Base-by-base conservation (phyloP, 2,888 invertebrate species). In the Eurytoma californica region DNA sequence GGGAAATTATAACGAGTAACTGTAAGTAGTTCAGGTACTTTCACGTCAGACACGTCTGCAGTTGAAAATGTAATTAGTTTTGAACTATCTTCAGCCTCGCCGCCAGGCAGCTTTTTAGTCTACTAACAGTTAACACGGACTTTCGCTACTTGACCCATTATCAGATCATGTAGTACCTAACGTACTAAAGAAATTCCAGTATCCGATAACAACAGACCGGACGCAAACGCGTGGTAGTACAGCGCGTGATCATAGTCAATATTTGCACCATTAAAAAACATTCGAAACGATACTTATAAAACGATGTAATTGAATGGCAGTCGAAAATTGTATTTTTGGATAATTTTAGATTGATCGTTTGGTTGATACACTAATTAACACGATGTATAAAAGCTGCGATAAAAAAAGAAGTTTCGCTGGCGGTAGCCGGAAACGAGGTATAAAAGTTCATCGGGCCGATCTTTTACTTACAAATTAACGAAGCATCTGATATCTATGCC, bases 101-200 rank as follows among this genome's bases (percentile, higher is more conserved):
- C 20, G 13, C 13, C 1, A 20, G 13, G 58, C 28, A 14, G 58
- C 63, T 72, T 72, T 53, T 61, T 72, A 72, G 28, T 51, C 72
- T 18, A 5, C 51, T 28, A 61, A n/a, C 72, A 72, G 61, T 60
- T 61, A 51, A 72, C 61, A 39, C 61, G 60, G 24, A 24, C 47
- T 51, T n/a, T 49, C 60, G 24, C 28, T 51, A 18, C 24, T 30
- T 24, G 24, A 14, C 20, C 30, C 39, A 63, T 53, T 39, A 72
- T 72, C 72, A 63, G 72, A 72, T 72, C 7, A 39, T 20, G 55
- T 20, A 61, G 63, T 61, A 61, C 30, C 30, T 30, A 30, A 30
- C 30, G 30, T 30, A 3, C 30, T 55, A 68, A 72, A 51, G 53
- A 12, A 72, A 72, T 72, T 63, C 24, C 39, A 55, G 72, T 16